A percentile compares a stretch with the other conserved stretches of the same genome.
phyloP scores from a whole-genome alignment of 2,113 vertebrate species.

The Pollimyrus isidori region DNA sequence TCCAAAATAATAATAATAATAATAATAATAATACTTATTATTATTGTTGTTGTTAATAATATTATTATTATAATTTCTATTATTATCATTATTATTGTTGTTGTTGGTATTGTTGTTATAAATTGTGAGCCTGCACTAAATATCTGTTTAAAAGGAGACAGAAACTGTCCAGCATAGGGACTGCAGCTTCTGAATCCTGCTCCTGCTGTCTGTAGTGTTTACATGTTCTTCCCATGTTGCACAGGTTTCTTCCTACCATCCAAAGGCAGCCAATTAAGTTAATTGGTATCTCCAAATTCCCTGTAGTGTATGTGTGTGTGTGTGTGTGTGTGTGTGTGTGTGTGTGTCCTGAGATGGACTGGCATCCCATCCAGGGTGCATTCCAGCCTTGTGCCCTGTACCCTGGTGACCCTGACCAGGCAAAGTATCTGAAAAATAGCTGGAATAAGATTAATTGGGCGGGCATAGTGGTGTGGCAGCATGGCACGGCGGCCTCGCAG shows the following conservation, averaged over 20 bases:
- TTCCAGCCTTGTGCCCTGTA: not conserved
- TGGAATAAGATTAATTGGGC: not conserved
- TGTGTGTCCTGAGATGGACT: not conserved
- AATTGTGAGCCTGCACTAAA: not conserved
- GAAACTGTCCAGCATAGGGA: not conserved
- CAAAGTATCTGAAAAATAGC: not conserved
- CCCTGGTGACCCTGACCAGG: not conserved
- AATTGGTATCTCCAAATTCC: not conserved
- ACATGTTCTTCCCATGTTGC: not conserved
- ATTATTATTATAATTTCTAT: not conserved
- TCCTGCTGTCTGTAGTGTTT: not conserved
- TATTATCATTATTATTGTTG: too few species aligned
- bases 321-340: not conserved
- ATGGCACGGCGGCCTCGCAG: not conserved
- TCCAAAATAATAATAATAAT: not conserved
- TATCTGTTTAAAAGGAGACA: not conserved
- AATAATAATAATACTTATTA: not conserved
- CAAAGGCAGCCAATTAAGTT: not conserved
- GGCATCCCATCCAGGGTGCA: not conserved
- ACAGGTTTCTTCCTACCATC: not conserved
- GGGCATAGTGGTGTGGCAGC: not conserved
- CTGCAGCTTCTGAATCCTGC: not conserved
- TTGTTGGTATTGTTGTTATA: too few species aligned
- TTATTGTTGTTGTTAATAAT: too few species aligned
- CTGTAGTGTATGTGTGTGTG: not conserved